Evolutionary conservation across 1,140 invertebrate species (phyloP), one percentile per base, ranked within the genome.

Genomic region (Drosophila nigrodunni): DNA sequence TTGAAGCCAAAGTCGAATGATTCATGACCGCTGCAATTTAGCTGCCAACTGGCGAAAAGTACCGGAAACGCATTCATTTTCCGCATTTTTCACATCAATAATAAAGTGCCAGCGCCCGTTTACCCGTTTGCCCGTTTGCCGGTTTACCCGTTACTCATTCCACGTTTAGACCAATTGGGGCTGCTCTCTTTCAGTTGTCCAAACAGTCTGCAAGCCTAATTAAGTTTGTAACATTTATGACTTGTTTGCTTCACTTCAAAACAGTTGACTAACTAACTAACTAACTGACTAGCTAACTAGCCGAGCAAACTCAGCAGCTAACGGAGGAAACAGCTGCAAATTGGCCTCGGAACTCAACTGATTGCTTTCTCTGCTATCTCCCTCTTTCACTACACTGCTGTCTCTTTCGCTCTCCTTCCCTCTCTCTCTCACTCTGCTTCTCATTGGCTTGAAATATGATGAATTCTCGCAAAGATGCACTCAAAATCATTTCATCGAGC

Each of bases 1-100:
- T 65, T 18, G 39, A 39, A 60, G 71, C 44, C 60, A 55, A 52
- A 60, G 69, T 54, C 74, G 82, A 87, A 88, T 88, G 85, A 88
- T 88, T 88, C 83, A 83, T 88, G 80, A 80, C 62, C 69, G 70
- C 54, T 89, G 85, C 83, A 88, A 88, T 88, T 88, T 88, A 88
- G 83, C 83, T 89, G 83, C 85, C 85, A 88, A 89, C 80, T 88
- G 80, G 83, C 85, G 70, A 88, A 88, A 88, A 88, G 85, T 89
- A 89, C 83, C 83, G 83, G 83, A 88, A 89, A 88, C 85, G 85
- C 83, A 88, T 88, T 88, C 80, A 88, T 88, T 88, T 88, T 88
- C 83, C 83, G 83, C 83, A 88, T 89, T 88, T 80, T 88, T 88
- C 83, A 88, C 83, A 88, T 88, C 83, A 88, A 88, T 88, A 88